Evolutionary conservation across 2,888 invertebrate species (phyloP).

Genomic region (Agonopterix heracliana): DNA sequence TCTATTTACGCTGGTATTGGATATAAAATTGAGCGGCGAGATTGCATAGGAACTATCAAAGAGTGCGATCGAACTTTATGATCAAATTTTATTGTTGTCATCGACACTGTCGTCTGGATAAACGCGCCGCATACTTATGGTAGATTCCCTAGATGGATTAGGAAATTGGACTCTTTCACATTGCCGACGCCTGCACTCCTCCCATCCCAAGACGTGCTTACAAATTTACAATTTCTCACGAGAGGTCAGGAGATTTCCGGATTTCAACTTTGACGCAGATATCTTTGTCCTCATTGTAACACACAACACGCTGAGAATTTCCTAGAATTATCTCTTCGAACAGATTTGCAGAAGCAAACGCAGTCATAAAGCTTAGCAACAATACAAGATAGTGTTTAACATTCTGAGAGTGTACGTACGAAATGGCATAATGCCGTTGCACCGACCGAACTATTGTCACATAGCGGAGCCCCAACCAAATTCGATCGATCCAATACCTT

Average conservation of each 20-base stretch:
- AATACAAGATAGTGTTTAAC: too few relatives aligned
- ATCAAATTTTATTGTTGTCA: constrained; percentile 62
- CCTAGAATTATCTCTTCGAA: too few relatives aligned
- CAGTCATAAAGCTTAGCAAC: too few relatives aligned
- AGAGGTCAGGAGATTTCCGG: constrained; percentile 1
- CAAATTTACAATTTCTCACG: neutral
- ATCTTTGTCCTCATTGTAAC: neutral
- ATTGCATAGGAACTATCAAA: constrained; percentile 61
- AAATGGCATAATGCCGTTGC: constrained; percentile 45
- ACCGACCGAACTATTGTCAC: constrained; percentile 41
- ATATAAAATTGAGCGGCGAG: constrained; percentile 65
- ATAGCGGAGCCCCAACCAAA: constrained; percentile 51
- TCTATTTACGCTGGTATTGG: constrained; percentile 63
- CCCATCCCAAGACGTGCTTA: neutral
- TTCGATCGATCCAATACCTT: constrained; percentile 61
- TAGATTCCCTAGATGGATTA: constrained; percentile 30
- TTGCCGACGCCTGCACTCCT: constrained; percentile 18
- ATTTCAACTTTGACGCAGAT: neutral
- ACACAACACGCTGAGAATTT: too few relatives aligned
- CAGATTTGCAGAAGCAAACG: too few relatives aligned
- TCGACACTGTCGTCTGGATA: constrained; percentile 47
- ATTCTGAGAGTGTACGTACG: constrained; percentile 4
- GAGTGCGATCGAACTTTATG: constrained; percentile 60
- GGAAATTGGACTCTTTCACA: constrained; percentile 36
- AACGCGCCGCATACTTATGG: constrained; percentile 37